Evolutionary conservation across 64 coral and sea anemone species (phyloP).

Genomic region (Montipora efflorescens): DNA sequence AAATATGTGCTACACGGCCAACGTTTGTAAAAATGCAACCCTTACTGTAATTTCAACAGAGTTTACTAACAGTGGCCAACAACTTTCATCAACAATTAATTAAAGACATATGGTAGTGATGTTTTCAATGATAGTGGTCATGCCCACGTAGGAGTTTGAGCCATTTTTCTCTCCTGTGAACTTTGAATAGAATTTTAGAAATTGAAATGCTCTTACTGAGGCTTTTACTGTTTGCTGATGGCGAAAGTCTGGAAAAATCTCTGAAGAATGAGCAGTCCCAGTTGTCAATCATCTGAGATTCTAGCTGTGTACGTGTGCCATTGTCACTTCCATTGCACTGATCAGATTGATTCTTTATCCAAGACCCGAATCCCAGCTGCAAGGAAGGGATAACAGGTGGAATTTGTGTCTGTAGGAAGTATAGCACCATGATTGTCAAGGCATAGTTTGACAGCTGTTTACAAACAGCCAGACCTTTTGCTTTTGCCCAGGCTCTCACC

Average conservation of each 20-base stretch:
- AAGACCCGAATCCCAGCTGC: conserved; percentile 50
- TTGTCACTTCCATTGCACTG: too few species aligned
- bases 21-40: too few species aligned
- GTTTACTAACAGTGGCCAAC: too few species aligned
- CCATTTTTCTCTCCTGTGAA: too few species aligned
- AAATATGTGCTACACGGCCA: too few species aligned
- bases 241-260: conserved; percentile 45
- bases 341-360: conserved; percentile 8
- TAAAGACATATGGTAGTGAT: too few species aligned
- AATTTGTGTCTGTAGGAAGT: conserved; percentile 78
- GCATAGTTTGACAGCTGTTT: conserved; percentile 89
- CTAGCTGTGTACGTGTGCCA: neutral
- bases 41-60: too few species aligned
- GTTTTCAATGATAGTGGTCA: too few species aligned
- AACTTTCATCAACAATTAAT: too few species aligned
- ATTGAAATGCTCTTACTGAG: conserved; percentile 58
- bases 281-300: conserved; percentile 63
- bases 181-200: too few species aligned
- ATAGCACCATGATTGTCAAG: conserved; percentile 83
- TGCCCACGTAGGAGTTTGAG: too few species aligned
- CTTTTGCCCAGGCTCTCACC: conserved; percentile 89
- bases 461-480: conserved; percentile 66
- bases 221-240: conserved; percentile 55
- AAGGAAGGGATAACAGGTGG: conserved; percentile 88
- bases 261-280: conserved; percentile 92